A percentile compares a stretch with the other conserved stretches of the same genome.
Evolutionary conservation across 2,888 invertebrate genomes (phyloP).

Genomic region (Alsophila aescularia): DNA sequence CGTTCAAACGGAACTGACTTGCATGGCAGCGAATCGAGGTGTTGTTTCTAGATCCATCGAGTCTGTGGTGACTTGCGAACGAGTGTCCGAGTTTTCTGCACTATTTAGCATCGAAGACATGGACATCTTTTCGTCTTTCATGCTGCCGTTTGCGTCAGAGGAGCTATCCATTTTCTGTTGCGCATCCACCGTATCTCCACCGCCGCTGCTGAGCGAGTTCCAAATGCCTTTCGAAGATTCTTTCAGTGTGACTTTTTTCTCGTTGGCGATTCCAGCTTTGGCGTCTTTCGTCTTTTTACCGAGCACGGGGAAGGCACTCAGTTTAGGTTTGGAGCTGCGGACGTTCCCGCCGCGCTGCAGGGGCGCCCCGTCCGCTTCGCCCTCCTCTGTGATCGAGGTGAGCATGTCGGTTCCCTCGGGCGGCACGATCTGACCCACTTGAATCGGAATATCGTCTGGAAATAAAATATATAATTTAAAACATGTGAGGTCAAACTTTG

Average conservation of each 20-base stretch:
- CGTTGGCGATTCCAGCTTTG: slow-evolving; percentile 60
- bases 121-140: slow-evolving; percentile 79
- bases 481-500: not conserved
- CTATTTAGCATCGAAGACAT: slow-evolving; percentile 72
- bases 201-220: slow-evolving; percentile 74
- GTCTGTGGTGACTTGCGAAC: slow-evolving; percentile 79
- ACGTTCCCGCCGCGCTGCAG: slow-evolving; percentile 80
- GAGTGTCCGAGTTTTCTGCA: slow-evolving; percentile 73
- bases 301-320: slow-evolving; percentile 85
- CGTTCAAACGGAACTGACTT: slow-evolving; percentile 83
- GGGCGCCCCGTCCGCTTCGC: slow-evolving; percentile 79
- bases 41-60: slow-evolving; percentile 80
- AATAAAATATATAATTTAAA: not conserved
- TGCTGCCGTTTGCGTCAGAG: slow-evolving; percentile 69
- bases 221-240: slow-evolving; percentile 78
- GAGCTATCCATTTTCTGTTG: slow-evolving; percentile 76
- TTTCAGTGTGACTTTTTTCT: slow-evolving; percentile 77
- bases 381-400: slow-evolving; percentile 88
- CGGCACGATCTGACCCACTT: slow-evolving; percentile 87
- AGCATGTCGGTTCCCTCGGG: slow-evolving; percentile 84
- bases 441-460: slow-evolving; percentile 95
- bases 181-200: slow-evolving; percentile 77
- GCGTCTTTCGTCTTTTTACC: slow-evolving; percentile 86
- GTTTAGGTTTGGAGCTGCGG: slow-evolving; percentile 86
- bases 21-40: slow-evolving; percentile 82